phyloP scores from a whole-genome alignment of 2,888 invertebrate genomes.

The Epistrophella euchroma region DNA sequence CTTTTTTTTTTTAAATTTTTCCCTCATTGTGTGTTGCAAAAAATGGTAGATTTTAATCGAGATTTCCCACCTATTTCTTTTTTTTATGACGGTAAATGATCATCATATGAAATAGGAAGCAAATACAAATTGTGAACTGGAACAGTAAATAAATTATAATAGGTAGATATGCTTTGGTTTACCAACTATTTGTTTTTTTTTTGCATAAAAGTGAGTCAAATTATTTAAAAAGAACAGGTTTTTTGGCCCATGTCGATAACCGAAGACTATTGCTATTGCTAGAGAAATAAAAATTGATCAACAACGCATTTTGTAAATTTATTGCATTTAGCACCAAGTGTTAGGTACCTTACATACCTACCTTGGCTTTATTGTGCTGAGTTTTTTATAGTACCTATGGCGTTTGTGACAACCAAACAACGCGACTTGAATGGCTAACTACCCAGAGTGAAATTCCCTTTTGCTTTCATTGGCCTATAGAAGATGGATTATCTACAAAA shows the following conservation, averaged over 20 bases:
- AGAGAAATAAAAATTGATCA: slow-evolving; percentile 38
- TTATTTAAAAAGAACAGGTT: slow-evolving; percentile 39
- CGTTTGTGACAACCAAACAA: neutral
- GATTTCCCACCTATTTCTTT: slow-evolving; percentile 23
- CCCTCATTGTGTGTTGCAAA: slow-evolving; percentile 18
- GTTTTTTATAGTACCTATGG: neutral
- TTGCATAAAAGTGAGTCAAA: slow-evolving; percentile 22
- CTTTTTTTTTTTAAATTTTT: slow-evolving; percentile 45
- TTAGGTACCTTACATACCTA: neutral
- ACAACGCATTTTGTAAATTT: slow-evolving; percentile 15
- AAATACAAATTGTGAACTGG: slow-evolving; percentile 55
- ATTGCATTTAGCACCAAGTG: neutral
- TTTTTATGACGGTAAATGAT: slow-evolving; percentile 12
- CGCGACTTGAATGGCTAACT: slow-evolving; percentile 40
- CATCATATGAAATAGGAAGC: slow-evolving; percentile 57
- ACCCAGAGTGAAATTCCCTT: slow-evolving; percentile 61
- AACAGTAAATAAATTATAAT: slow-evolving; percentile 11
- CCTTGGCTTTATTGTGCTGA: slow-evolving; percentile 20
- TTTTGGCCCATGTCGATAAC: slow-evolving; percentile 19
- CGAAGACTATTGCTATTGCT: neutral
- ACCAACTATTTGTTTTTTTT: neutral
- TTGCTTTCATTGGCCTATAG: slow-evolving; percentile 51
- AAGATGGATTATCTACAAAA: slow-evolving; percentile 20
- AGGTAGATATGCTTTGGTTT: neutral
- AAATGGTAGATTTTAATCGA: slow-evolving; percentile 17